phyloP scores from a whole-genome alignment of 2,113 vertebrate genomes.

The Porphyrio hochstetteri region DNA sequence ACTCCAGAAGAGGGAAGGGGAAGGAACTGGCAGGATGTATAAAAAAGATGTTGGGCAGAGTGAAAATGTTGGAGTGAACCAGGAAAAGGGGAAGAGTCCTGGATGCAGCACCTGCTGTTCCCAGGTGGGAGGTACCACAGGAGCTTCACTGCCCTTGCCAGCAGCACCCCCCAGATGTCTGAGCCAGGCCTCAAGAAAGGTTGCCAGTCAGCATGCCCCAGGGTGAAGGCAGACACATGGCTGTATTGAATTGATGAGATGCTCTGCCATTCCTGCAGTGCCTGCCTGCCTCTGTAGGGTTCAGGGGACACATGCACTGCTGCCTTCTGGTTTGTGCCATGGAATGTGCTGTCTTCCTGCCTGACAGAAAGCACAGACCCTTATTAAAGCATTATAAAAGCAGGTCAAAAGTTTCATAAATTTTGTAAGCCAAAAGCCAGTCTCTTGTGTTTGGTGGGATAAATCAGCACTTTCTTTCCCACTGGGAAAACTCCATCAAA shows the following conservation, averaged over 20 bases:
- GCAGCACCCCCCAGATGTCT: background rate
- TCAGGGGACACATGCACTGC: fast-evolving
- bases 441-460: background rate
- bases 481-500: background rate
- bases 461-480: background rate
- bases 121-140: too few relatives aligned
- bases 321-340: background rate
- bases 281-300: background rate
- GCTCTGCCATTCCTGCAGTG: background rate
- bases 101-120: fast-evolving
- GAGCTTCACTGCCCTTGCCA: background rate
- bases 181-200: background rate
- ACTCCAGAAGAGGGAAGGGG: background rate
- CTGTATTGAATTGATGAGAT: background rate
- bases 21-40: background rate
- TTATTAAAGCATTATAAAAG: background rate
- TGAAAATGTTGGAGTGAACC: background rate
- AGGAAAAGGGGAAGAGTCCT: background rate
- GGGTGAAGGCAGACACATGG: background rate
- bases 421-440: background rate
- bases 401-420: background rate
- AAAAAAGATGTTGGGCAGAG: background rate
- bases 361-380: background rate
- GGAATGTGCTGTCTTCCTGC: background rate
- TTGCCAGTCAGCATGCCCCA: background rate